Percentiles rank a stretch among this genome's conserved stretches.
Conservation (phyloP, 2,888 invertebrate species). For the Euplexia lucipara region DNA sequence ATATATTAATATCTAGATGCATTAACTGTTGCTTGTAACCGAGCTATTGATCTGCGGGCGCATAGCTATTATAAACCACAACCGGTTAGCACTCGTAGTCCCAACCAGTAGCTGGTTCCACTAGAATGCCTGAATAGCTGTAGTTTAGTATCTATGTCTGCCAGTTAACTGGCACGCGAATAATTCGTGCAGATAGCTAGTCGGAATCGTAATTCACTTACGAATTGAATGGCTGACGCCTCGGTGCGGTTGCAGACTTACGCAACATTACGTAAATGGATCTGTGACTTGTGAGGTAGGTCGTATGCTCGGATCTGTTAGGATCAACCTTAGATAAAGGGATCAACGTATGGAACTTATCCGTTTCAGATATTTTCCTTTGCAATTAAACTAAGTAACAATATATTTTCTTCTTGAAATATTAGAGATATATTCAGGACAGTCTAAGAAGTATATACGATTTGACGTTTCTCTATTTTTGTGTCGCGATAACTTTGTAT, state of each 20-base stretch:
- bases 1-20: slow-evolving; percentile 11
- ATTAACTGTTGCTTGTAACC: slow-evolving; percentile 31
- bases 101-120: slow-evolving; percentile 26
- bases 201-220: slow-evolving; percentile 78
- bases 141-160: slow-evolving; percentile 45
- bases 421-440: no score
- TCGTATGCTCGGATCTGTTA: slow-evolving; percentile 62
- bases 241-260: slow-evolving; percentile 75
- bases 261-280: slow-evolving; percentile 82
- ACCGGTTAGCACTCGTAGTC: slow-evolving; percentile 33
- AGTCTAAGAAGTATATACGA: no score
- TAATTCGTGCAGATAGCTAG: slow-evolving; percentile 68
- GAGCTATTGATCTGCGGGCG: slow-evolving; percentile 35
- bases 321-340: slow-evolving; percentile 63
- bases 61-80: slow-evolving; percentile 41
- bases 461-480: no score
- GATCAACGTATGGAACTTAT: slow-evolving; percentile 43
- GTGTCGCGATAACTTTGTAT: no score
- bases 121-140: slow-evolving; percentile 38
- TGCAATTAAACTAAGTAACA: no score
- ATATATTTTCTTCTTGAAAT: no score
- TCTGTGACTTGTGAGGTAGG: slow-evolving; percentile 70
- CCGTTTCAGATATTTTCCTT: neutral
- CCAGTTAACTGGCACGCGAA: slow-evolving; percentile 60
- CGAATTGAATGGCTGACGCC: slow-evolving; percentile 70